Evolutionary conservation across 2,888 invertebrate species (phyloP), one percentile per base, ranked within the genome.

Genomic region (Cryptocephalus primarius): DNA sequence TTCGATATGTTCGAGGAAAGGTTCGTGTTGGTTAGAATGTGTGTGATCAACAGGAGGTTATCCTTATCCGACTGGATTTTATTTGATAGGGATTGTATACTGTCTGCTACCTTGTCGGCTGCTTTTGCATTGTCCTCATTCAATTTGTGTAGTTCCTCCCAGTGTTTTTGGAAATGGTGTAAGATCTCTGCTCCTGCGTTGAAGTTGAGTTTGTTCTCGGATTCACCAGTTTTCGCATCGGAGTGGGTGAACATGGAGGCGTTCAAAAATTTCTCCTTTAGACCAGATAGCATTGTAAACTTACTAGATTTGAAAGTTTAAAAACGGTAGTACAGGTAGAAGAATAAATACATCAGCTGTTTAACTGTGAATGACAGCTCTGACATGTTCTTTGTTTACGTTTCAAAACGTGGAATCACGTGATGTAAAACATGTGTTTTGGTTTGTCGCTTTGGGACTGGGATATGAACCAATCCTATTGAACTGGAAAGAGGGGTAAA

Each of bases 121-220:
- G 72, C 72, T 58, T 70, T 76, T 8, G 85, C 83, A 62, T 84
- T 87, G 43, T 72, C 73, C 56, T 85, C 85, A 1, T 83, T 80
- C 48, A 79, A 73, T 52, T 76, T 74, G 55, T 86, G 86, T 40
- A 86, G 63, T 56, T 80, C 78, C 12, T 75, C 78, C 87, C 87
- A 88, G 51, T 82, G 73, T 41, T 78, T 71, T 64, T 86, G 84
- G 66, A 82, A 86, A 65, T 82, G 79, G 51, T 79, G 77, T 42
- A 87, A 66, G 50, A 86, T 69, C 51, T 79, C 79, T 33, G 79
- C 79, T 6, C 86, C 87, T 55, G 83, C 83, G 60, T 80, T 76
- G 43, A 72, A 70, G 64, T 78, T 75, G 22, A 75, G 64, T 47
- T 43, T 32, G 32, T 44, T 42, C 41, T 54, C 50, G 40, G 46